Percentiles rank a stretch among this genome's conserved stretches.
phyloP scores from a whole-genome alignment of 1,140 invertebrate species.

The Alviniconcha marisindica region DNA sequence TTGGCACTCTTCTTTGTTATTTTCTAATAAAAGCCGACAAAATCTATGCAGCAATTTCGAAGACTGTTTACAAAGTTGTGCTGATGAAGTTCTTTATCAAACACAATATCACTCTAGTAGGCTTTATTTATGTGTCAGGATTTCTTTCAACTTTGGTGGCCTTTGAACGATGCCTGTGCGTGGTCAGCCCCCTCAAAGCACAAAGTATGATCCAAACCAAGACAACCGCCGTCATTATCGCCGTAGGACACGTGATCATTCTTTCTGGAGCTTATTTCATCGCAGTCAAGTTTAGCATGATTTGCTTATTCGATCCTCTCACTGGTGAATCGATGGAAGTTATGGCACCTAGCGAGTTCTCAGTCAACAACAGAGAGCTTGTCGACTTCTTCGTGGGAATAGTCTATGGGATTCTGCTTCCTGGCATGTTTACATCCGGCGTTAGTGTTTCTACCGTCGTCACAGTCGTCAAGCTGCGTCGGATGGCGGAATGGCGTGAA shows the following conservation, averaged over 20 bases:
- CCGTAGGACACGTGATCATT: neutral
- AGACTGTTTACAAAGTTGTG: neutral
- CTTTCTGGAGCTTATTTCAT: neutral
- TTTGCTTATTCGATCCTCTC: neutral
- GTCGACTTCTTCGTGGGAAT: neutral
- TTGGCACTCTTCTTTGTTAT: neutral
- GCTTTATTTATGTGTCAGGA: neutral
- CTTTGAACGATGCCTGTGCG: neutral
- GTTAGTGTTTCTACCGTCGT: neutral
- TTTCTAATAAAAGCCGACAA: neutral
- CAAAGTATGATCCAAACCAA: neutral
- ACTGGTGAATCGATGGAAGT: neutral
- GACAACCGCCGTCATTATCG: neutral
- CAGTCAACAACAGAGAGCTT: neutral
- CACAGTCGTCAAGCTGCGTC: neutral
- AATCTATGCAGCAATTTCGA: neutral
- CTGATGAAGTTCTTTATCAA: neutral
- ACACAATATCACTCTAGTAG: neutral
- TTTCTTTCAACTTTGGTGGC: neutral
- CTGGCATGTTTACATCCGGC: neutral
- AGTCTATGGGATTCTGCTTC: neutral
- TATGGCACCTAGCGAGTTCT: neutral
- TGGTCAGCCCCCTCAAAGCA: constrained; percentile 1
- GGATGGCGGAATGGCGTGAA: neutral
- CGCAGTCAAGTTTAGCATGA: neutral